Percentiles rank a stretch among this genome's conserved stretches.
Evolutionary conservation across 2,888 invertebrate genomes (phyloP).

Genomic region (Ophion costatus): DNA sequence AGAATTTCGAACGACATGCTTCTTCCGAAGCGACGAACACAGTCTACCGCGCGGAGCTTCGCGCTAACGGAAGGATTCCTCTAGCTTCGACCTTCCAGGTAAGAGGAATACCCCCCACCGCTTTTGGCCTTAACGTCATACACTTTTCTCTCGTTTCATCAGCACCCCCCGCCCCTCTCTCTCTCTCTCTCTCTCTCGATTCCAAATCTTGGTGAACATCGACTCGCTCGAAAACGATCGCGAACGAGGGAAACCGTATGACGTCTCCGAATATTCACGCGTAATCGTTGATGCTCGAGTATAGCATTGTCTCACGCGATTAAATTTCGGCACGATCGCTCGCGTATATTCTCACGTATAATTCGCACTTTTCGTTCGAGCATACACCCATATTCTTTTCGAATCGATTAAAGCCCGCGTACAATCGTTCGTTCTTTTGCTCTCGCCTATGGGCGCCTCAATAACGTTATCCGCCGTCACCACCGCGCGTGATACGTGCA

Average conservation of each 20-base stretch:
- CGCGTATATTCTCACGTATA: background rate
- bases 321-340: background rate
- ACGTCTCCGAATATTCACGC: background rate
- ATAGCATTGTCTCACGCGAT: background rate
- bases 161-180: background rate
- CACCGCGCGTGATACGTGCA: no score
- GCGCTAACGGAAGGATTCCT: constrained; percentile 48
- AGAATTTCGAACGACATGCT: constrained; percentile 48
- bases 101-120: constrained; percentile 13
- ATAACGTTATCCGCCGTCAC: no score
- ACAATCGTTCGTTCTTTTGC: no score
- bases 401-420: no score
- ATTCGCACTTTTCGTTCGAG: background rate
- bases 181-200: background rate
- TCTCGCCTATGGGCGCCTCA: no score
- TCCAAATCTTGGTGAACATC: background rate
- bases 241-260: background rate
- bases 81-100: constrained; percentile 40
- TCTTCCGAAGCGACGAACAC: constrained; percentile 23
- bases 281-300: background rate
- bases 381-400: no score
- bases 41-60: constrained; percentile 58
- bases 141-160: background rate
- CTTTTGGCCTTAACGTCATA: background rate
- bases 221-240: background rate